Conservation (phyloP, 2,888 invertebrate genomes). For the Acanthosepion lycidas region DNA sequence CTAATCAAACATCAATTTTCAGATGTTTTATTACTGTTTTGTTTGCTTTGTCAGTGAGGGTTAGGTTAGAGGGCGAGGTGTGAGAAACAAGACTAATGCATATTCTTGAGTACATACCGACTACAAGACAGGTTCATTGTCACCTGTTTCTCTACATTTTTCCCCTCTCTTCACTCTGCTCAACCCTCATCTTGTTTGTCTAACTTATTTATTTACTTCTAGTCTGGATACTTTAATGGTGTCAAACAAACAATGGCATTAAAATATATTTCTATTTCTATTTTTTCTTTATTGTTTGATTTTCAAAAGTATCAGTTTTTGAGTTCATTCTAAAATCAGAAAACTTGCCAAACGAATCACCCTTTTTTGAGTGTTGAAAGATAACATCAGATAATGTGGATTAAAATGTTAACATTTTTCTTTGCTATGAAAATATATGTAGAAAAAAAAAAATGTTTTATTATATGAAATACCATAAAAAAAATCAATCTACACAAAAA, state of each 20-base stretch:
- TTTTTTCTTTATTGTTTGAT: background rate
- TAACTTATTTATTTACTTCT: background rate
- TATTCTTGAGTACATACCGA: background rate
- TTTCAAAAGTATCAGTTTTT: background rate
- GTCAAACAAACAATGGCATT: slow-evolving; percentile 33
- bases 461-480: no score
- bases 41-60: background rate
- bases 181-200: background rate
- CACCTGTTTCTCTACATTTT: background rate
- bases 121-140: background rate
- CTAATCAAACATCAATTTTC: background rate
- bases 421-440: no score
- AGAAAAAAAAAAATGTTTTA: no score
- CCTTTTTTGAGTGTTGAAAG: no score
- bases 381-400: no score
- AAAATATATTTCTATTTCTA: background rate
- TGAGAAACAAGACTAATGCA: background rate
- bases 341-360: background rate
- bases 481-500: no score
- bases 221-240: background rate
- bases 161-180: background rate
- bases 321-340: background rate
- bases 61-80: background rate
- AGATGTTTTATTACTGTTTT: background rate
- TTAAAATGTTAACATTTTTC: no score